phyloP scores from a whole-genome alignment of 2,113 vertebrate genomes.

The Eudyptes chrysolophus region DNA sequence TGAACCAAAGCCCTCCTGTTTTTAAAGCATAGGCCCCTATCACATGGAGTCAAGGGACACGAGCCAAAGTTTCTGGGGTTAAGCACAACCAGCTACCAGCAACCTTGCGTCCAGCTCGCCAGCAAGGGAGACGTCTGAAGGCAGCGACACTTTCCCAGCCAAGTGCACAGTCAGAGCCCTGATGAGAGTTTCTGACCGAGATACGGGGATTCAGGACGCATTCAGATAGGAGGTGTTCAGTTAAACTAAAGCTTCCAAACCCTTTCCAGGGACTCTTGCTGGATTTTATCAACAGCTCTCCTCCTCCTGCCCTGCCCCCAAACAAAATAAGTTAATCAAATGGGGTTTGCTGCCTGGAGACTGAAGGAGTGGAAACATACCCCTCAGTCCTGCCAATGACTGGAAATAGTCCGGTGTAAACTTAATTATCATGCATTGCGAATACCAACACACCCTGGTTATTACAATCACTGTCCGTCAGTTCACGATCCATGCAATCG shows the following conservation, averaged over 20 bases:
- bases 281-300: not conserved
- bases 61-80: not conserved
- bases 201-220: not conserved
- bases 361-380: not conserved
- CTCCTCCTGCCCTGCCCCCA: not conserved
- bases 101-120: not conserved
- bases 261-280: not conserved
- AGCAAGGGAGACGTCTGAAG: not conserved
- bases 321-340: not conserved
- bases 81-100: not conserved
- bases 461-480: slow-evolving; percentile 27
- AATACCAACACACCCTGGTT: slow-evolving; percentile 14
- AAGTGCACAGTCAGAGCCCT: not conserved
- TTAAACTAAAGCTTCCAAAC: not conserved
- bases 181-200: not conserved
- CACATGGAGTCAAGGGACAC: fast-evolving
- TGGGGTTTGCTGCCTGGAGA: not conserved
- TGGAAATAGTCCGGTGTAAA: not conserved
- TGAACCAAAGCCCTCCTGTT: not conserved
- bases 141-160: not conserved
- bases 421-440: not conserved
- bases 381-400: not conserved
- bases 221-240: not conserved
- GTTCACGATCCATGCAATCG: not conserved
- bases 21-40: not conserved